Conservation (phyloP, 2,888 invertebrate genomes). For the Scaptomyza cyrtandrae region DNA sequence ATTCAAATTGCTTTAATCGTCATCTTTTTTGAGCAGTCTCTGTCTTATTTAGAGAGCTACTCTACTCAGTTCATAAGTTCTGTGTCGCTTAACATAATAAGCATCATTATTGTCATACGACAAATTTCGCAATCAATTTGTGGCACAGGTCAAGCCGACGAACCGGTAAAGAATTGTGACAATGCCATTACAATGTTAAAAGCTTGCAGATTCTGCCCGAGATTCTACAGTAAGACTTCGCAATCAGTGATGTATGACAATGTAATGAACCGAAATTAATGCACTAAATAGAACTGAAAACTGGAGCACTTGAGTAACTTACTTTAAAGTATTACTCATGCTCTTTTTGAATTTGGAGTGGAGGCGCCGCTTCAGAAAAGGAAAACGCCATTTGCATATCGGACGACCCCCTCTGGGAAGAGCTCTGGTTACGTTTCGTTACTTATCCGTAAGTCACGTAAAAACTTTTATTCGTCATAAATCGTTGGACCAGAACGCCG, state of each 20-base stretch:
- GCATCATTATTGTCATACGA: slow-evolving; percentile 35
- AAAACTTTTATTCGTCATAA: slow-evolving; percentile 74
- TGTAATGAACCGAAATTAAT: slow-evolving; percentile 78
- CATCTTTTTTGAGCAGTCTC: slow-evolving; percentile 3
- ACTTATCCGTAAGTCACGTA: slow-evolving; percentile 71
- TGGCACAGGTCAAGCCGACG: slow-evolving; percentile 70
- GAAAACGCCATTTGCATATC: slow-evolving; percentile 50
- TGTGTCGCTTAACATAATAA: slow-evolving; percentile 69
- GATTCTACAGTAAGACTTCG: slow-evolving; percentile 30
- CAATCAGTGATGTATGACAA: slow-evolving; percentile 78
- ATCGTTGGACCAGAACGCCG: slow-evolving; percentile 80
- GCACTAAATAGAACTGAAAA: slow-evolving; percentile 69
- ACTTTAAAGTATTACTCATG: slow-evolving; percentile 42
- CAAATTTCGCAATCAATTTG: slow-evolving; percentile 77
- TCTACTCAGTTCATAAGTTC: slow-evolving; percentile 52
- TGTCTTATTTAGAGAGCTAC: slow-evolving; percentile 8
- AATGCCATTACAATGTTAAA: slow-evolving; percentile 65
- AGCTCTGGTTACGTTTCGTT: slow-evolving; percentile 46
- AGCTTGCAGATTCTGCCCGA: slow-evolving; percentile 27
- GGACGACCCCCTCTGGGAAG: slow-evolving; percentile 17
- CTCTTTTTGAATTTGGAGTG: slow-evolving; percentile 9
- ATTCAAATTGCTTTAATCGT: slow-evolving; percentile 39
- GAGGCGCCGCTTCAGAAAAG: slow-evolving; percentile 42
- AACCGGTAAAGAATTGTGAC: slow-evolving; percentile 70
- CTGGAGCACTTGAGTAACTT: slow-evolving; percentile 64